Base-by-base conservation (phyloP, 2,888 invertebrate species). In the Microplitis deprimator region DNA sequence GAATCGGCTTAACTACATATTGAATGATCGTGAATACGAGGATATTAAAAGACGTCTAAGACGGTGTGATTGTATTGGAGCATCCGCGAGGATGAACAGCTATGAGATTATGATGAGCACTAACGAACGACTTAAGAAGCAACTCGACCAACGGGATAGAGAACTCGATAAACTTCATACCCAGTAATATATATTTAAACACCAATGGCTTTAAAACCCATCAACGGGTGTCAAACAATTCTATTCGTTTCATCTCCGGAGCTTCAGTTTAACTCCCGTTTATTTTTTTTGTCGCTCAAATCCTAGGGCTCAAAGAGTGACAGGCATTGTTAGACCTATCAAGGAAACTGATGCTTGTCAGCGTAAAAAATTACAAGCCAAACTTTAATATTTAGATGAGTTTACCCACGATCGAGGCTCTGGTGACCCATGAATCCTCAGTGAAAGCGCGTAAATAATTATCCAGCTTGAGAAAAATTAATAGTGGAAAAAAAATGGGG, bases 61-160 rank as follows among this genome's bases (percentile, higher is more conserved):
- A 16, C 68, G 10, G 74, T 82, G 3, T 17, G 86, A 86, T 68
- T 82, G 80, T 5, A 78, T 87, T 8, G 87, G 86, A 1, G 79
- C 81, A 8, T 87, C 84, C 5, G 84, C 84, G 83, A 84, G 82
- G 4, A 79, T 81, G 39, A 81, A 83, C 81, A 85, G 86, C 68
- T 86, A 85, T 79, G 86, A 86, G 70, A 67, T 74, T 13, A 78
- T 85, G 16, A 73, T 78, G 1, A 41, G 81, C n/a, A 73, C 76
- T 13, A 83, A 84, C 60, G 71, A 83, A 5, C 75, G 65, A 61
- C 73, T 80, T 65, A 82, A 80, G 72, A 83, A 87, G 10, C 84
- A 83, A 40, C 39, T 85, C 67, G 86, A 86, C 16, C 84, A 86
- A 4, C 82, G 84, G 5, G 82, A 86, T 3, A 76, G 80, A 6